Conservation (phyloP, 2,113 vertebrate species). For the Murina feae region DNA sequence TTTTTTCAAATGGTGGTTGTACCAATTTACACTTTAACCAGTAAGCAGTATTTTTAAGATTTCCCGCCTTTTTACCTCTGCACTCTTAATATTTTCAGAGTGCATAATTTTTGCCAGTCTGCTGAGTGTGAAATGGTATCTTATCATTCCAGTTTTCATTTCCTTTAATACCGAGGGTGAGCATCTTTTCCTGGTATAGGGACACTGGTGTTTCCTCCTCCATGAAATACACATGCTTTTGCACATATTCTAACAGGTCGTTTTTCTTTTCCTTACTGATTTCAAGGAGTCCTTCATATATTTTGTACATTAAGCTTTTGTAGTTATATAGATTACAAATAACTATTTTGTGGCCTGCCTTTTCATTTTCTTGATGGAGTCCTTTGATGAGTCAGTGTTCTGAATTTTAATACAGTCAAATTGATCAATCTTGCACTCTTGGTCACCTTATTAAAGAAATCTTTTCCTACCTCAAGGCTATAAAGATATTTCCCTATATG, state of each 20-base stretch:
- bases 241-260: neutral
- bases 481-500: neutral
- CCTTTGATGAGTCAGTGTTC: neutral
- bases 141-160: neutral
- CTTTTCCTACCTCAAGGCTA: neutral
- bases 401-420: slow-evolving; percentile 32
- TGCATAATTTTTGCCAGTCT: neutral
- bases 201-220: neutral
- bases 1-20: neutral
- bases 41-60: neutral
- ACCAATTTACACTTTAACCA: neutral
- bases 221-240: neutral
- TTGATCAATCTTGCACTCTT: neutral
- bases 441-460: slow-evolving; percentile 16
- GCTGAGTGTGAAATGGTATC: neutral
- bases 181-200: neutral
- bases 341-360: neutral
- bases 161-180: neutral
- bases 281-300: neutral
- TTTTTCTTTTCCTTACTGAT: slow-evolving; percentile 27
- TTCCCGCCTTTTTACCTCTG: neutral
- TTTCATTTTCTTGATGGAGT: neutral
- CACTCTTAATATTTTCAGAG: neutral
- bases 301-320: neutral
- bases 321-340: neutral